Evolutionary conservation across 23 tunicate genomes (phyloP), one percentile per base, ranked within the genome.

Genomic region (Trididemnum nubilum): DNA sequence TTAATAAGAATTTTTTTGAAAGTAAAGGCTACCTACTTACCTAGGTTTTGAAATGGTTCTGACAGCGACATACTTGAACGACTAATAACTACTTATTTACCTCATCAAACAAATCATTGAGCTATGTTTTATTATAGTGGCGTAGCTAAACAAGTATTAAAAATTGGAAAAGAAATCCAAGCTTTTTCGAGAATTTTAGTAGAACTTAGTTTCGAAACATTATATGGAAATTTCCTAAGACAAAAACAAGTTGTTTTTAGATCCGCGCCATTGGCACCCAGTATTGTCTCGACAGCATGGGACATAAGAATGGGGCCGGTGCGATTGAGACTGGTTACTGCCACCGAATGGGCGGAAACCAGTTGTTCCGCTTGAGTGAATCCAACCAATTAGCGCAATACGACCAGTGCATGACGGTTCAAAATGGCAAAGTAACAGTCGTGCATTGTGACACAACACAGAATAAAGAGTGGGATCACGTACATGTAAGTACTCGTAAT

Each of bases 301-400:
- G 97, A 19, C 99, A 96, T 63, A 96, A 87, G 36, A 96, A 91
- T 77, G 91, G 91, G 19, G 85, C 83, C 81, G 99, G 99, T 7
- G 87, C 86, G 33, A 27, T 96, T 0, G 97, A 96, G 51, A 33
- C 82, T 18, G 88, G 88, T 35, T 87, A 83, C 36, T 96, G 99
- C 69, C 99, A 96, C 81, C 79, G 92, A 5, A 93, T 91, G 94
- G 99, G 97, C 40, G 99, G 99, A n/a, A 96, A 96, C 34, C 99
- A 96, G 71, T 36, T 96, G 64, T 96, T 96, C 52, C 81, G 99
- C 33, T 57, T 96, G 35, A 94, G 89, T 34, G 94, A 88, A 34
- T 87, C 94, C 1, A 80, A 87, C 33, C 99, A 96, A 61, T 73
- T 96, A 12, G 80, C 92, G 0, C 99, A 96, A 60, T 96, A 96